These are phyloP conservation scores for Nothobranchius kuhntae DNA, from an alignment of 2,113 vertebrate species.

Conservation along the genomic window DNA sequence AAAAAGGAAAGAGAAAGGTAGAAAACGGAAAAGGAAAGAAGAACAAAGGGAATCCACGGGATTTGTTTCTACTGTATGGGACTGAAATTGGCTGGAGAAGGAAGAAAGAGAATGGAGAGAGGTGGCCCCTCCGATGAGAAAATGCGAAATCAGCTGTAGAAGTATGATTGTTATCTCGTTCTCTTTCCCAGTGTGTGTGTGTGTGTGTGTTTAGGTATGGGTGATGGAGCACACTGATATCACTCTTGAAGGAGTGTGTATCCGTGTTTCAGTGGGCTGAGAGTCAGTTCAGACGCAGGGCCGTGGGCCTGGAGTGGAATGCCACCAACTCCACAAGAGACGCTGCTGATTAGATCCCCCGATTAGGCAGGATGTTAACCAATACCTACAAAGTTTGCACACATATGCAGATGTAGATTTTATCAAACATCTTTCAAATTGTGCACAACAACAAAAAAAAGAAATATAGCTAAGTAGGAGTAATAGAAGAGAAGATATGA, in stretches of 20 bases:
- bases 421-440: neutral
- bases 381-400: conserved; percentile 24
- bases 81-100: conserved; percentile 73
- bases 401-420: neutral
- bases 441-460: neutral
- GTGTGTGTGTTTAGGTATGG: conserved; percentile 39
- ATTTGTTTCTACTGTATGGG: conserved; percentile 76
- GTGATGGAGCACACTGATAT: conserved; percentile 77
- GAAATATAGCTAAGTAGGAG: conserved; percentile 14
- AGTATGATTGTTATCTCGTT: conserved; percentile 81
- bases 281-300: conserved; percentile 66
- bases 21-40: conserved; percentile 20
- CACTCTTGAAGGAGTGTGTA: conserved; percentile 71
- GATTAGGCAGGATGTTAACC: conserved; percentile 54
- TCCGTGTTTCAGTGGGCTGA: conserved; percentile 68
- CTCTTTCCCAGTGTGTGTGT: conserved; percentile 49
- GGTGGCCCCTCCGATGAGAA: conserved; percentile 66
- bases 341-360: conserved; percentile 67
- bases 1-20: conserved; percentile 18
- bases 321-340: conserved; percentile 64
- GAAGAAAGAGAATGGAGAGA: conserved; percentile 58
- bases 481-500: conserved; percentile 14
- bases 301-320: conserved; percentile 68
- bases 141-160: conserved; percentile 79
- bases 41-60: conserved; percentile 77